phyloP scores from a whole-genome alignment of 2,888 invertebrate species.

The Panopea generosa region DNA sequence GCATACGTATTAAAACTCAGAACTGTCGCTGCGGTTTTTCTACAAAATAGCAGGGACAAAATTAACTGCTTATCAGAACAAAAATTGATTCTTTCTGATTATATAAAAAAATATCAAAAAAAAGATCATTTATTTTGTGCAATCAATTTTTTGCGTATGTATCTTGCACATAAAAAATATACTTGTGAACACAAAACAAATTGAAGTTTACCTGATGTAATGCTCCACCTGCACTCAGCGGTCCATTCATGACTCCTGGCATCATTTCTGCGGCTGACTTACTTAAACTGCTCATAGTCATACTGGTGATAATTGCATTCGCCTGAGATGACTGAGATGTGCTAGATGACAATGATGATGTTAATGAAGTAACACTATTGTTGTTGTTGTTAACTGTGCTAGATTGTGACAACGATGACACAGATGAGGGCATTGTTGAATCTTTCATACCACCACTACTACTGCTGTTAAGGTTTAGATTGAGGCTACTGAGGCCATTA shows the following conservation, averaged over 20 bases:
- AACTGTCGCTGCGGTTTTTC: no score
- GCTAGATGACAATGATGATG: slow-evolving; percentile 58
- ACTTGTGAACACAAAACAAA: no score
- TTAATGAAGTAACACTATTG: slow-evolving; percentile 66
- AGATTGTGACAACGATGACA: slow-evolving; percentile 54
- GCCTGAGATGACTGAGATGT: slow-evolving; percentile 60
- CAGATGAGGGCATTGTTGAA: slow-evolving; percentile 52
- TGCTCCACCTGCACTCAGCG: slow-evolving; percentile 82
- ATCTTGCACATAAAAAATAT: no score
- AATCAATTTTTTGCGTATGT: no score
- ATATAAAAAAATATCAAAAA: no score
- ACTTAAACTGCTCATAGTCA: slow-evolving; percentile 44
- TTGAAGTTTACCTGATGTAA: slow-evolving; percentile 71
- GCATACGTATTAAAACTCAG: no score
- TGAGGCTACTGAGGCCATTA: slow-evolving; percentile 32
- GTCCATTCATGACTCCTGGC: slow-evolving; percentile 86
- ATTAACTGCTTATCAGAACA: no score
- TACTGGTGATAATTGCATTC: slow-evolving; percentile 36
- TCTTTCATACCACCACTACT: slow-evolving; percentile 29
- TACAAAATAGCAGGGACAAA: no score
- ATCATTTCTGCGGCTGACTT: slow-evolving; percentile 60
- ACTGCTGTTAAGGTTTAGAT: no score
- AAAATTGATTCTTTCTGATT: no score
- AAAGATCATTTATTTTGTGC: no score
- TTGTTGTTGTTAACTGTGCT: slow-evolving; percentile 70